These are phyloP conservation scores for Trachurus trachurus DNA, from an alignment of 2,797 vertebrate genomes.

Conservation along the genomic window DNA sequence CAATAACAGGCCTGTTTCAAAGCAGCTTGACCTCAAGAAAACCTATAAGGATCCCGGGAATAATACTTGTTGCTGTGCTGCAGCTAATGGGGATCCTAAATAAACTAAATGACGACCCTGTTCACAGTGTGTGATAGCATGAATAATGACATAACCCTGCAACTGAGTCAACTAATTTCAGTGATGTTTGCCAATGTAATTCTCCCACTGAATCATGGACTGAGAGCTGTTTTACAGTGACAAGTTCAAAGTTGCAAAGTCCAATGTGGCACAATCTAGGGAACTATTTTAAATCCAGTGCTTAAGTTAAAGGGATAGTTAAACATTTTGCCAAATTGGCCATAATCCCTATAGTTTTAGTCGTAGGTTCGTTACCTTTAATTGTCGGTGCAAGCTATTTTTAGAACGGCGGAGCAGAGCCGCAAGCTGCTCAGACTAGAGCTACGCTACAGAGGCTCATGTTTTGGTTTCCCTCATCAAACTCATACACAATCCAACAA, in stretches of 20 bases:
- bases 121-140: not conserved
- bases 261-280: not conserved
- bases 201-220: not conserved
- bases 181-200: not conserved
- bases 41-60: no score
- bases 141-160: not conserved
- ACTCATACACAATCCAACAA: no score
- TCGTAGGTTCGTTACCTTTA: no score
- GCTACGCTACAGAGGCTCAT: no score
- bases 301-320: not conserved
- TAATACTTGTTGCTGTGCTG: no score
- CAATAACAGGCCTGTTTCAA: not conserved
- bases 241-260: conserved; percentile 4
- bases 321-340: no score
- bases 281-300: not conserved
- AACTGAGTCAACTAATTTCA: not conserved
- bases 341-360: no score
- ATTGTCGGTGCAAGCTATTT: no score
- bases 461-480: no score
- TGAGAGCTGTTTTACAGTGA: not conserved
- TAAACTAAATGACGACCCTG: not conserved
- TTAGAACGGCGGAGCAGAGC: no score
- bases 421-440: no score
- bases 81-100: no score
- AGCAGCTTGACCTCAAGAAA: not conserved